A percentile compares a stretch with the other conserved stretches of the same genome.
phyloP scores from a whole-genome alignment of 1,140 invertebrate species.

The Tribolium madens region DNA sequence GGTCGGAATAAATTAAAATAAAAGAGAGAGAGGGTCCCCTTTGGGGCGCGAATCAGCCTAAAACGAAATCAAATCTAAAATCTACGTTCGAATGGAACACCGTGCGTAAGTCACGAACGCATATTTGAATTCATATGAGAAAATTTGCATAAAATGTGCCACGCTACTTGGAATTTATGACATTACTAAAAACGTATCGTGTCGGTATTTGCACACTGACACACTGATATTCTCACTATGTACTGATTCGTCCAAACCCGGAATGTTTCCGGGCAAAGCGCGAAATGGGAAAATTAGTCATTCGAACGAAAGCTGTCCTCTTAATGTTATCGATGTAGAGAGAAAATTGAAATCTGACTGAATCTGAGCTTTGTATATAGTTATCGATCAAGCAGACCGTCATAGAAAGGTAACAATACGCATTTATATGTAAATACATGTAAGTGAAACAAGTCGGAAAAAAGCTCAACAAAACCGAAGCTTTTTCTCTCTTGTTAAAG shows the following conservation, averaged over 20 bases:
- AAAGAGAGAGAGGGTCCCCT: conserved; percentile 19
- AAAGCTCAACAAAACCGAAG: not conserved
- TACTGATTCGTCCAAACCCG: conserved; percentile 11
- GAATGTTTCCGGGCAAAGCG: not conserved
- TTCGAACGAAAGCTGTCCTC: conserved; percentile 2
- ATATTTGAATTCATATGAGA: conserved; percentile 54
- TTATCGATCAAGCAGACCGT: not conserved
- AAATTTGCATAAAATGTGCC: conserved; percentile 54
- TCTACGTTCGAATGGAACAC: conserved; percentile 35
- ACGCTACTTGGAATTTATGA: conserved; percentile 52
- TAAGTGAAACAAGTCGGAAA: not conserved
- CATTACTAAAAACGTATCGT: conserved; percentile 53
- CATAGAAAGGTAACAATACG: not conserved
- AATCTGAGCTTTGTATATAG: not conserved
- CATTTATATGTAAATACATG: not conserved
- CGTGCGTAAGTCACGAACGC: conserved; percentile 53
- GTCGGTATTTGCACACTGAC: conserved; percentile 53
- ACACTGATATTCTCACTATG: conserved; percentile 46
- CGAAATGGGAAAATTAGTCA: conserved; percentile 22
- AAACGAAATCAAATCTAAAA: conserved; percentile 40
- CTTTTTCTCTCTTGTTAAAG: not conserved
- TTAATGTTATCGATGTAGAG: not conserved
- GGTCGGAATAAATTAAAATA: conserved; percentile 42
- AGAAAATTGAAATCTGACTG: not conserved
- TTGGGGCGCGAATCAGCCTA: conserved; percentile 24